Conservation (phyloP, 2,888 invertebrate species). For the Vesta saturnalis region DNA sequence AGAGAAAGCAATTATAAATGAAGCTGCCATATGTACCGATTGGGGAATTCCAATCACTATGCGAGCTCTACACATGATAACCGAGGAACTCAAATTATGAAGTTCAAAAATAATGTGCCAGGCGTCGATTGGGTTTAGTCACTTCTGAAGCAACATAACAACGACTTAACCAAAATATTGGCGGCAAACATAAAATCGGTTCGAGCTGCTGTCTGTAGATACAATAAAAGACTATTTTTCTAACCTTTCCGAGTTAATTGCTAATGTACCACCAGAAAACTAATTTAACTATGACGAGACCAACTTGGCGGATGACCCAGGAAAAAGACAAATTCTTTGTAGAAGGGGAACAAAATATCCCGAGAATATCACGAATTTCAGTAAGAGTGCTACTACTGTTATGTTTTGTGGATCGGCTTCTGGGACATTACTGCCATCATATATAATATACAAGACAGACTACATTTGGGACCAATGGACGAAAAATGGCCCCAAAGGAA, state of each 20-base stretch:
- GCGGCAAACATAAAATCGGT: background rate
- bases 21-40: background rate
- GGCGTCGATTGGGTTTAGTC: too few relatives aligned
- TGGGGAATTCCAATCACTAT: background rate
- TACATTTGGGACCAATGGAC: too few relatives aligned
- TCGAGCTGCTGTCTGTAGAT: background rate
- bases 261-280: too few relatives aligned
- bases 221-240: background rate
- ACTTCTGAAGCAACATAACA: background rate
- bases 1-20: background rate
- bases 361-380: background rate
- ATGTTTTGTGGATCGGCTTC: background rate
- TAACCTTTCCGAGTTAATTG: too few relatives aligned
- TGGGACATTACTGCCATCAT: too few relatives aligned
- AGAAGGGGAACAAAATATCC: background rate
- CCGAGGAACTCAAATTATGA: background rate
- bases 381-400: background rate
- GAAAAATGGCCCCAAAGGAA: background rate
- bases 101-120: background rate
- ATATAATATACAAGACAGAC: too few relatives aligned
- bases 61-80: background rate
- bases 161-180: too few relatives aligned
- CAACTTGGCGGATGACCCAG: background rate
- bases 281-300: background rate
- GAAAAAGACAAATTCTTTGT: background rate